Evolutionary conservation across 2,797 vertebrate species (phyloP), one percentile per base, ranked within the genome.

Genomic region (Bryconaethiops microstoma): DNA sequence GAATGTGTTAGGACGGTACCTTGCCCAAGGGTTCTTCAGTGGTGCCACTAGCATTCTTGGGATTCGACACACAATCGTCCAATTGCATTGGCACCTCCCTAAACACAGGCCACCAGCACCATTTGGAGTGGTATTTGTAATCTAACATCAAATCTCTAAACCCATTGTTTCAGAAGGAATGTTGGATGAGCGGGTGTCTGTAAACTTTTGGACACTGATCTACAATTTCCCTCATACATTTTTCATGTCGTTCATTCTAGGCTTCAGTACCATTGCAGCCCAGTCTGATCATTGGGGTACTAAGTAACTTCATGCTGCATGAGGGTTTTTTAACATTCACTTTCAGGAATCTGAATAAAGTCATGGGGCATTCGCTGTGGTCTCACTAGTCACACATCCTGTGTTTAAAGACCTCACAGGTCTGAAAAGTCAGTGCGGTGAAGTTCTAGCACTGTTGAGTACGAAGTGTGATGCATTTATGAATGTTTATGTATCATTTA

Each of bases 401-500:
- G 13, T 50, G 40, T 60, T 50, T 69, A 40, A 62, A 70, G 12
- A 59, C 48, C 52, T 39, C 35, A 55, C 60, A 57, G 39, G 50
- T 65, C 72, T 62, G 48, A 23, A 64, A 54, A 52, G 35, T 0
- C 71, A 57, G 60, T 45, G 48, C 57, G 55, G 45, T 67, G 9
- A 21, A 57, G 17, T 74, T 21, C 9, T 42, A 74, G 62, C 21
- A 48, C 29, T 54, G 48, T 19, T 73, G 7, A 54, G 50, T n/a
- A 54, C 65, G 21, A 64, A 54, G 17, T 19, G 17, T 54, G 35
- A 17, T 74, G 35, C 35, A 48, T 67, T 65, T 35, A 59, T 50
- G 29, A 54, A 42, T 57, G 70, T 79, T 79, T 74, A 50, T 62
- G 55, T 21, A 23, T 23, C 16, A n/a, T 45, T 79, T 42, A 52